A percentile compares a stretch with the other conserved stretches of the same genome.
phyloP scores from a whole-genome alignment of 2,113 vertebrate species.

The Lagopus leucura region DNA sequence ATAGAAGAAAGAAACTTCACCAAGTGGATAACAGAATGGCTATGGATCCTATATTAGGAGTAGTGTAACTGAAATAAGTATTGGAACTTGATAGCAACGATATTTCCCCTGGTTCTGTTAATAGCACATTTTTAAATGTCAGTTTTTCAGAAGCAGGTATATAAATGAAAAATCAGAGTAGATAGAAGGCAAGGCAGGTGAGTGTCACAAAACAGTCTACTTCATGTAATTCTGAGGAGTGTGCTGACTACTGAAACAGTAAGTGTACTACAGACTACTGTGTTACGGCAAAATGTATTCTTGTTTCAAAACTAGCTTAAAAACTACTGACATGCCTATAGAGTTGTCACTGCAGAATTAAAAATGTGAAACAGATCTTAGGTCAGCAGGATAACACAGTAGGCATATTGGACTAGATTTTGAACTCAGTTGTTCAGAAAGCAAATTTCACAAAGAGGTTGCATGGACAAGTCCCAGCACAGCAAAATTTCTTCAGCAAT shows the following conservation, averaged over 20 bases:
- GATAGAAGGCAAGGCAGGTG: neutral
- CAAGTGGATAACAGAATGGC: neutral
- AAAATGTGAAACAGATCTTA: neutral
- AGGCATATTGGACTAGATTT: neutral
- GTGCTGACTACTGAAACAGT: neutral
- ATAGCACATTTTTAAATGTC: neutral
- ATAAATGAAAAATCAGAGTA: neutral
- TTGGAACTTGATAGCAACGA: neutral
- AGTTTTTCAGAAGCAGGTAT: neutral
- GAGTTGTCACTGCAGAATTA: neutral
- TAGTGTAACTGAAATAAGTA: neutral
- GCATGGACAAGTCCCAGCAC: neutral
- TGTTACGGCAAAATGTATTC: neutral
- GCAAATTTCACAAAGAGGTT: neutral
- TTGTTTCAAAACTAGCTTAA: neutral
- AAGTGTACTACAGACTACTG: neutral
- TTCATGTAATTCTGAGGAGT: neutral
- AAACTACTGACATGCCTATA: neutral
- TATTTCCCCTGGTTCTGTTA: neutral
- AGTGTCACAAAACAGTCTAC: neutral
- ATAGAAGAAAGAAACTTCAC: neutral
- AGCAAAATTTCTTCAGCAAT: neutral
- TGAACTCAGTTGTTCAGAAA: neutral
- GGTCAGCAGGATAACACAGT: neutral
- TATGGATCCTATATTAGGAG: neutral